Evolutionary conservation across 2,888 invertebrate genomes (phyloP).

Genomic region (Lamellibrachia satsuma): DNA sequence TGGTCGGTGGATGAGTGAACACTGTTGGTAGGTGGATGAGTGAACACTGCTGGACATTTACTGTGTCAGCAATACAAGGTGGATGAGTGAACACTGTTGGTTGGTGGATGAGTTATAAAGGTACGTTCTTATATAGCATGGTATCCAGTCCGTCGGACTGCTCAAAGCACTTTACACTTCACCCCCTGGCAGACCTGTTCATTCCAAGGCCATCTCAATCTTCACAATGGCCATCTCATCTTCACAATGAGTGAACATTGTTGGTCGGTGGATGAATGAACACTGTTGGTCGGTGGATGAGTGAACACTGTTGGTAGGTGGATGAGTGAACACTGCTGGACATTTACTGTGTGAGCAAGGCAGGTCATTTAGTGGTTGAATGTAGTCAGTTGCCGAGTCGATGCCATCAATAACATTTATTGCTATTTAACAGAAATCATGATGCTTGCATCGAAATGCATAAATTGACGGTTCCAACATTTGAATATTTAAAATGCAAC

Average conservation of each 20-base stretch:
- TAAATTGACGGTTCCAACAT: no score
- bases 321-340: background rate
- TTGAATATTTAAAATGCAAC: no score
- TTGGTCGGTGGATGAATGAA: background rate
- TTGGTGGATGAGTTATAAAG: background rate
- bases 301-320: background rate
- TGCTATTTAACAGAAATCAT: no score
- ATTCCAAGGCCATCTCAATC: no score
- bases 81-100: background rate
- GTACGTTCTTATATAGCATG: no score
- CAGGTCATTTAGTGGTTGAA: background rate
- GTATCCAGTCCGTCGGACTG: no score
- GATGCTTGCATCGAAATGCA: no score
- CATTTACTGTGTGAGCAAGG: background rate
- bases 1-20: background rate
- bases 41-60: background rate
- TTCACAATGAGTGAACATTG: background rate
- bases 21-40: background rate
- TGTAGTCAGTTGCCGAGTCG: background rate
- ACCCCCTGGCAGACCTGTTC: no score
- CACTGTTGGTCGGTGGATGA: background rate
- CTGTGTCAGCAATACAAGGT: background rate
- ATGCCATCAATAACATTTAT: no score
- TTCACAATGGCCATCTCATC: no score
- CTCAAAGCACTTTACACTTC: no score